Evolutionary conservation across 2,113 vertebrate genomes (phyloP), one percentile per base, ranked within the genome.

Genomic region (Cephalopterus ornatus): DNA sequence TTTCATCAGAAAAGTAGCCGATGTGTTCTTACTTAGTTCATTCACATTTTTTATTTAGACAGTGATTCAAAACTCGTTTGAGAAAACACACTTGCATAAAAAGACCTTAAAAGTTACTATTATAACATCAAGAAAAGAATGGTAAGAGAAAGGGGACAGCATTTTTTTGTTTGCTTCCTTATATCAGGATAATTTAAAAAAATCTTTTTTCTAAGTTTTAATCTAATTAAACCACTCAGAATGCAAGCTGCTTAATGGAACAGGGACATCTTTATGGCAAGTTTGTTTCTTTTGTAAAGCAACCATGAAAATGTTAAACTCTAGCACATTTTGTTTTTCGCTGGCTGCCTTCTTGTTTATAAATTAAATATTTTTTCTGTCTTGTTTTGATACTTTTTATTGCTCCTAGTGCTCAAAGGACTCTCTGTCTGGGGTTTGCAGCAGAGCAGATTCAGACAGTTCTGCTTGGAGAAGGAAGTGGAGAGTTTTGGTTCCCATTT

Each of bases 401-500:
- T 98, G 96, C 62, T 96, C 92, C 90, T 96, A 85, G 84, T 95
- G 93, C 96, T 93, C 96, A 96, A 96, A 97, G 96, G 90, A 85
- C 82, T 93, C 91, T 93, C 84, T 96, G 90, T 97, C 96, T 94
- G 82, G 97, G 95, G 88, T 77, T 95, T 97, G 92, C 95, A 96
- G 97, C 96, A 88, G 77, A 92, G 96, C 95, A 97, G 88, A 97
- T 95, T 97, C 95, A 97, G 97, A 98, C 96, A 92, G 93, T 91
- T 98, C 97, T 96, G 95, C 97, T 95, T 83, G 14, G 97, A 98
- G 97, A 98, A 98, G 98, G 98, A 98, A 99, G 98, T 97, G 96
- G 97, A 97, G 97, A 98, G 98, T 98, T 99, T 99, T 98, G 98
- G 98, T 98, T 99, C 98, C 98, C 98, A 98, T 98, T 98, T 98